A percentile compares a stretch with the other conserved stretches of the same genome.
Conservation (phyloP, 2,113 vertebrate species). For the Vulpes vulpes region DNA sequence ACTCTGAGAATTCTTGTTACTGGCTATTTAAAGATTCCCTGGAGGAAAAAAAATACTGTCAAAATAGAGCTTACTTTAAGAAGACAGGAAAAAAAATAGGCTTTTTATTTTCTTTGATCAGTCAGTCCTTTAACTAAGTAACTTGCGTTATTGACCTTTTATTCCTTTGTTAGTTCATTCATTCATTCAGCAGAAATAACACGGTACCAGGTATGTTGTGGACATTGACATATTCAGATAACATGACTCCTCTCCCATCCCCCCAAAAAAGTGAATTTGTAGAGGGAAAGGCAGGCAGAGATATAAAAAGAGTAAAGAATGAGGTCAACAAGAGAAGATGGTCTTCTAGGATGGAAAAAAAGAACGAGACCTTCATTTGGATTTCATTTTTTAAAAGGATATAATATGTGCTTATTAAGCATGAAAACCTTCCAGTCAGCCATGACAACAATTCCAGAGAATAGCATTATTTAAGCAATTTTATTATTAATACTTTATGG, state of each 20-base stretch:
- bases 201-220: neutral
- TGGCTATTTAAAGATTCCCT: constrained; percentile 43
- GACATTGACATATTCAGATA: neutral
- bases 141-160: neutral
- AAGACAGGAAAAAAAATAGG: constrained; percentile 29
- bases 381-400: neutral
- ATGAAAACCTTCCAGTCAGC: neutral
- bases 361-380: neutral
- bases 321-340: neutral
- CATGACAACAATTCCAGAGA: constrained; percentile 37
- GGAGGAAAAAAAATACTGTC: neutral
- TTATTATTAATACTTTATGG: constrained; percentile 15
- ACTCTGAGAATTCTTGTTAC: neutral
- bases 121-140: neutral
- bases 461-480: constrained; percentile 50
- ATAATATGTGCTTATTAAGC: neutral
- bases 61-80: constrained; percentile 5
- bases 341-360: constrained; percentile 20
- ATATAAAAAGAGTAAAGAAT: neutral
- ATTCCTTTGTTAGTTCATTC: neutral
- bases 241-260: neutral
- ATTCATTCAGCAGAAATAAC: neutral
- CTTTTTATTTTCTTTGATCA: neutral
- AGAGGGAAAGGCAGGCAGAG: neutral
- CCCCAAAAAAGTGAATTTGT: neutral